phyloP scores from a whole-genome alignment of 1,140 invertebrate species.

The Rhagoletis pomonella region DNA sequence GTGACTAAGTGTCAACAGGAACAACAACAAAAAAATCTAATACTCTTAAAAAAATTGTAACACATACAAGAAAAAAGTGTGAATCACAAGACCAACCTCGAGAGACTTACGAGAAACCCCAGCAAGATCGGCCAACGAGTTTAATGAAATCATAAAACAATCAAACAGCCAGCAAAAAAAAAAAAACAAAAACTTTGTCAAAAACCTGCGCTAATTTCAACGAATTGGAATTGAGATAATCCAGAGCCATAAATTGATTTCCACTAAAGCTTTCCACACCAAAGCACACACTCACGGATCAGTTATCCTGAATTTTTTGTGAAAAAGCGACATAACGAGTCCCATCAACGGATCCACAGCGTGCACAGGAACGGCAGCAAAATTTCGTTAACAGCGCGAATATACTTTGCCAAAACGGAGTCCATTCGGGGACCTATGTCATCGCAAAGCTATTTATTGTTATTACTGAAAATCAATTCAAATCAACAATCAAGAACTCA shows the following conservation, averaged over 20 bases:
- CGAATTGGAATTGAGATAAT: slow-evolving; percentile 27
- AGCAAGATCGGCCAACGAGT: not conserved
- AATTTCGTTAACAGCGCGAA: slow-evolving; percentile 67
- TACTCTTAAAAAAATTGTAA: slow-evolving; percentile 44
- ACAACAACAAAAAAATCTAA: slow-evolving; percentile 34
- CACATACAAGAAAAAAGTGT: not conserved
- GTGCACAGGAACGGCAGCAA: slow-evolving; percentile 59
- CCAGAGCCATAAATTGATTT: not conserved
- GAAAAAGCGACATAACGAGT: slow-evolving; percentile 34
- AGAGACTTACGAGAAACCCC: not conserved
- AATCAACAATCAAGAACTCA: slow-evolving; percentile 62
- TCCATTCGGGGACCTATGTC: slow-evolving; percentile 70
- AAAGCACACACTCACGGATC: not conserved
- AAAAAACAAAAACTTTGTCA: not conserved
- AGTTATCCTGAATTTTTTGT: slow-evolving; percentile 5
- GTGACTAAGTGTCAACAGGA: slow-evolving; percentile 34
- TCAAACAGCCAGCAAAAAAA: not conserved
- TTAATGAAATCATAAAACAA: not conserved
- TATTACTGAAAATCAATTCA: slow-evolving; percentile 71
- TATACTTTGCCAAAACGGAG: slow-evolving; percentile 69
- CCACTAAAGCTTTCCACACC: not conserved
- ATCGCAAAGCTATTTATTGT: slow-evolving; percentile 68
- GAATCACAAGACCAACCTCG: not conserved
- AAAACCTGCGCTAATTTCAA: slow-evolving; percentile 3
- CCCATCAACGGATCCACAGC: slow-evolving; percentile 18